Evolutionary conservation across 2,888 invertebrate genomes (phyloP).

Genomic region (Criorhina ranunculi): DNA sequence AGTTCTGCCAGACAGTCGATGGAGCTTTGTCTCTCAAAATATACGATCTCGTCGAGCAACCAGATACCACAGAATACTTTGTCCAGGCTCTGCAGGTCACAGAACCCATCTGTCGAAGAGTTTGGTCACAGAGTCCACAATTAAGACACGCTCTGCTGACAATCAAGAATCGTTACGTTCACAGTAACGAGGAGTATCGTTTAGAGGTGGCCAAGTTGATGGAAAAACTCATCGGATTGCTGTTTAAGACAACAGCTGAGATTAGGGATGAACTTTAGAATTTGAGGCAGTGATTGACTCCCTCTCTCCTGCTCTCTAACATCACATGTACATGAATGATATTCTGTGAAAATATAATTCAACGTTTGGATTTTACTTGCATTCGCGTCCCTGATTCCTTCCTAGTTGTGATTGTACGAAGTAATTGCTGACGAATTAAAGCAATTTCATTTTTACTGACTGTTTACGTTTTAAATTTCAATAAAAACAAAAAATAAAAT

Average conservation of each 20-base stretch:
- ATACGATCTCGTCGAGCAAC: slow-evolving; percentile 80
- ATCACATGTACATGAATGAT: neutral
- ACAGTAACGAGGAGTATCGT: slow-evolving; percentile 81
- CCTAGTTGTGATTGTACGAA: slow-evolving; percentile 42
- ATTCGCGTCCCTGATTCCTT: slow-evolving; percentile 47
- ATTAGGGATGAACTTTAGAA: slow-evolving; percentile 57
- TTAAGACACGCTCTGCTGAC: slow-evolving; percentile 81
- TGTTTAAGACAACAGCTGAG: slow-evolving; percentile 46
- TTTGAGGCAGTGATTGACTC: neutral
- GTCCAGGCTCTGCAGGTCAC: slow-evolving; percentile 79
- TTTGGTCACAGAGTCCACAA: slow-evolving; percentile 81
- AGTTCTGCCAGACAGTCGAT: slow-evolving; percentile 80
- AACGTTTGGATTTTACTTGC: slow-evolving; percentile 6
- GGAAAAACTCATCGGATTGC: slow-evolving; percentile 45
- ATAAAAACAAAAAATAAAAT: slow-evolving; percentile 31
- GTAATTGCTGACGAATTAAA: slow-evolving; percentile 23
- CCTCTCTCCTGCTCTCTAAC: slow-evolving; percentile 14
- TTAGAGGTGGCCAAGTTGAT: slow-evolving; percentile 81
- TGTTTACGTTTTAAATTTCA: slow-evolving; percentile 63
- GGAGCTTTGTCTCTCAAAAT: slow-evolving; percentile 79
- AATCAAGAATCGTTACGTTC: slow-evolving; percentile 79
- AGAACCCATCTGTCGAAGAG: slow-evolving; percentile 78
- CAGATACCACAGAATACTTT: slow-evolving; percentile 81
- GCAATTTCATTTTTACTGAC: slow-evolving; percentile 45
- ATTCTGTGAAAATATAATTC: neutral